Conservation (phyloP, 2,113 vertebrate genomes). For the Atlantisia rogersi region DNA sequence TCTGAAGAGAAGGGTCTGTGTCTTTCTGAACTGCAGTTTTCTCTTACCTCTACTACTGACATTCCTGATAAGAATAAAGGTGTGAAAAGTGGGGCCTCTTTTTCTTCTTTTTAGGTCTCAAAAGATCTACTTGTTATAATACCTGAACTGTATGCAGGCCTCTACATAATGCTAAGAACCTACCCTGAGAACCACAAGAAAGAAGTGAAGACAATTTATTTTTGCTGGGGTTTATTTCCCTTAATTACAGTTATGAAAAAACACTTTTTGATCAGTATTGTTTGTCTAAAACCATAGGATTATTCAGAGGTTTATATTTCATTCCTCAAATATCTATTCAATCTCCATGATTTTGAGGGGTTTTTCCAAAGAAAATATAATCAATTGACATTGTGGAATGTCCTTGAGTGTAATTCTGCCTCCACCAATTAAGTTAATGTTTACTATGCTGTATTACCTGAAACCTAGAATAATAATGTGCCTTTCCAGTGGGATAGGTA, state of each 20-base stretch:
- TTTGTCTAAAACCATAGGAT: neutral
- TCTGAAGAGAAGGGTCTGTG: neutral
- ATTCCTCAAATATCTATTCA: neutral
- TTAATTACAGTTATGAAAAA: neutral
- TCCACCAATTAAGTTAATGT: neutral
- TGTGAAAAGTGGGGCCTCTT: neutral
- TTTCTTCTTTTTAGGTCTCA: neutral
- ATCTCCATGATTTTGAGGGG: neutral
- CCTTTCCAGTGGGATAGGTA: neutral
- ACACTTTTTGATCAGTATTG: neutral
- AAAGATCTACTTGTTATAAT: neutral
- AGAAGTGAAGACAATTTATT: neutral
- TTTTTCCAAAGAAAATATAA: neutral
- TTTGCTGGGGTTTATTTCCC: neutral
- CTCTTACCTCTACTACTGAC: neutral
- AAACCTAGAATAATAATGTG: rapidly evolving
- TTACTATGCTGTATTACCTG: neutral
- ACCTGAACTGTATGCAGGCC: neutral
- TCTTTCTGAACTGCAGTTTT: neutral
- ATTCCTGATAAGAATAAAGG: neutral
- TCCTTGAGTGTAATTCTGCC: neutral
- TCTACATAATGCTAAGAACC: neutral
- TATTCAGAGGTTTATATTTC: neutral
- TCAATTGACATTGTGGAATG: neutral
- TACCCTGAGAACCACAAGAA: neutral